A percentile compares a stretch with the other conserved stretches of the same genome.
Evolutionary conservation across 2,888 invertebrate species (phyloP).

Genomic region (Laothoe populi): DNA sequence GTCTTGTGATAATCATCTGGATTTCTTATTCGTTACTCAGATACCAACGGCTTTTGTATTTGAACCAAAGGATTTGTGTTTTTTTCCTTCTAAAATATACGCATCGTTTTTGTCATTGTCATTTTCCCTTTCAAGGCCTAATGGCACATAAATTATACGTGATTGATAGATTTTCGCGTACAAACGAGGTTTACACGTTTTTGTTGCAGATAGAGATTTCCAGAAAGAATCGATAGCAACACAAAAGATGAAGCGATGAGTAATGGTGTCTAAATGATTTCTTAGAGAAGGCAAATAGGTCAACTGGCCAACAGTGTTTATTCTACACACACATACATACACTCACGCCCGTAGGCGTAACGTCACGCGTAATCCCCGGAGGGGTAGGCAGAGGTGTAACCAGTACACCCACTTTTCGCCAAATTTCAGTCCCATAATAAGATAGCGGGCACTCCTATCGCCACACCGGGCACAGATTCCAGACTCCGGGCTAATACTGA

Average conservation of each 20-base stretch:
- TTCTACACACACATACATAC: too few relatives aligned
- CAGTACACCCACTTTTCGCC: not conserved
- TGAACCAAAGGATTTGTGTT: slow-evolving; percentile 12
- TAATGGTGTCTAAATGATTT: not conserved
- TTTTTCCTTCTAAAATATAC: slow-evolving; percentile 30
- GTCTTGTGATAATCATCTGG: not conserved
- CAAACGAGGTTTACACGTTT: not conserved
- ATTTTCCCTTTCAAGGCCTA: slow-evolving; percentile 38
- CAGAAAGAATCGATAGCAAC: not conserved
- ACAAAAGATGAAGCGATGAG: not conserved
- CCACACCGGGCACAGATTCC: too few relatives aligned
- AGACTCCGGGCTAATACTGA: too few relatives aligned
- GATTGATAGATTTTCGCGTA: slow-evolving; percentile 44
- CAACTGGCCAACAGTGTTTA: too few relatives aligned
- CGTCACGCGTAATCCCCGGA: too few relatives aligned
- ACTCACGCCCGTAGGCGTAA: too few relatives aligned
- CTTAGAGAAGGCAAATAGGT: not conserved
- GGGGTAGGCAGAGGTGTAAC: not conserved
- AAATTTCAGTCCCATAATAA: too few relatives aligned
- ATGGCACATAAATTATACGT: slow-evolving; percentile 49
- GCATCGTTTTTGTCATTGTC: slow-evolving; percentile 36
- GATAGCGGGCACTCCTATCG: too few relatives aligned
- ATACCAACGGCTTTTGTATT: slow-evolving; percentile 8
- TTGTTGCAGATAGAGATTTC: not conserved
- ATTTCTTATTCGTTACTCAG: slow-evolving; percentile 9